These are phyloP conservation scores for Argentina silus DNA, from an alignment of 2,797 vertebrate species.

Conservation along the genomic window DNA sequence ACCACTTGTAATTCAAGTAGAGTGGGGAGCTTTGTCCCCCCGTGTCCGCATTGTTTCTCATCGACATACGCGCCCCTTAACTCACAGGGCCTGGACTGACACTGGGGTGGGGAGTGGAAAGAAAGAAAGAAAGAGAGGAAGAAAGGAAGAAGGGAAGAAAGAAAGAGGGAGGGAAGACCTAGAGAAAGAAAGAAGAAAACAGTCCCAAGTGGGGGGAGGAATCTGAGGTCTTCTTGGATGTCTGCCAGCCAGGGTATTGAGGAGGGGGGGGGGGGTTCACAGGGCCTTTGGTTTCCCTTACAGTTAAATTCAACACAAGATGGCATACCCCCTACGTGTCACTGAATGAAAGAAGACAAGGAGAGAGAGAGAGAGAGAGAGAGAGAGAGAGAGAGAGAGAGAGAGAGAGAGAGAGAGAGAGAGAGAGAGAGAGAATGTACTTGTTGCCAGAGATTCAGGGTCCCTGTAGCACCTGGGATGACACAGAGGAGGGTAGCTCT, in stretches of 20 bases:
- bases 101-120: constrained; percentile 41
- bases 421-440: constrained; percentile 18
- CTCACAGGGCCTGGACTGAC: constrained; percentile 50
- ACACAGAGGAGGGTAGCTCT: constrained; percentile 25
- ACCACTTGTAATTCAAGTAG: constrained; percentile 72
- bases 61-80: constrained; percentile 47
- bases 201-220: constrained; percentile 53
- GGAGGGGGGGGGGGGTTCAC: constrained; percentile 18
- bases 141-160: neutral
- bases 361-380: neutral
- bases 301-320: constrained; percentile 40
- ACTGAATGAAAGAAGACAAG: constrained; percentile 20
- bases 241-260: constrained; percentile 52
- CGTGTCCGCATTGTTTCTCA: constrained; percentile 50
- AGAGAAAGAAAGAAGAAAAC: constrained; percentile 49
- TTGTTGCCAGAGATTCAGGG: constrained; percentile 29
- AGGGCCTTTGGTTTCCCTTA: constrained; percentile 33
- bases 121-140: constrained; percentile 47
- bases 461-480: constrained; percentile 43
- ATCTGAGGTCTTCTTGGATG: constrained; percentile 44
- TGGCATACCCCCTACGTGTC: constrained; percentile 18
- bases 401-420: too few species aligned
- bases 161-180: constrained; percentile 11
- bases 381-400: too few species aligned
- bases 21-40: constrained; percentile 57